phyloP scores from a whole-genome alignment of 2,113 vertebrate species.

The Tragelaphus scriptus region DNA sequence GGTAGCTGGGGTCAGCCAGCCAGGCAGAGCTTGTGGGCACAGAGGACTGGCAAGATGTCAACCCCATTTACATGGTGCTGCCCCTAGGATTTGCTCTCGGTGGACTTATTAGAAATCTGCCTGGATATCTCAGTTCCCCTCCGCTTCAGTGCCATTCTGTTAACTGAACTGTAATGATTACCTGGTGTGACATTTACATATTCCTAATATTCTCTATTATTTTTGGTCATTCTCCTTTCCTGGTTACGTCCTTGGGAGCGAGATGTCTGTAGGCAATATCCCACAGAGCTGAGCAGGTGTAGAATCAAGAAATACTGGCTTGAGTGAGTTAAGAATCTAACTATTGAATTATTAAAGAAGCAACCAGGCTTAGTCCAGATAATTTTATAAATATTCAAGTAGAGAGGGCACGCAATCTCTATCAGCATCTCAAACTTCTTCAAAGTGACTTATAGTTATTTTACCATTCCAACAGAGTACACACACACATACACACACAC shows the following conservation, averaged over 20 bases:
- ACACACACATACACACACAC: not conserved
- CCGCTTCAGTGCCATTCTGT: not conserved
- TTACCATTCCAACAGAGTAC: not conserved
- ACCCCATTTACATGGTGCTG: not conserved
- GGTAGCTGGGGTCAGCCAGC: not conserved
- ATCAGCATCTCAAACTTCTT: not conserved
- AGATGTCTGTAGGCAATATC: not conserved
- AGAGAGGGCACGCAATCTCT: not conserved
- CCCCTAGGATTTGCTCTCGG: not conserved
- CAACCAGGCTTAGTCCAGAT: not conserved
- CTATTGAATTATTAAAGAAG: not conserved
- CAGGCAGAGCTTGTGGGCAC: not conserved
- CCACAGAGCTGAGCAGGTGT: not conserved
- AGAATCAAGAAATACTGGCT: not conserved
- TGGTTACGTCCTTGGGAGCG: not conserved
- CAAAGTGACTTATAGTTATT: not conserved
- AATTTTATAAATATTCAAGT: not conserved
- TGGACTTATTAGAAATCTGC: not conserved
- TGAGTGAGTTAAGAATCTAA: not conserved
- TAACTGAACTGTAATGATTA: not conserved
- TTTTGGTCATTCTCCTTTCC: not conserved
- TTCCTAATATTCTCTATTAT: not conserved
- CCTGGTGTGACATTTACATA: not conserved
- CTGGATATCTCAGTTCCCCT: not conserved
- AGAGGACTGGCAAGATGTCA: not conserved